A percentile compares a stretch with the other conserved stretches of the same genome.
phyloP scores from a whole-genome alignment of 2,113 vertebrate genomes.

The Toxotes chatareus region DNA sequence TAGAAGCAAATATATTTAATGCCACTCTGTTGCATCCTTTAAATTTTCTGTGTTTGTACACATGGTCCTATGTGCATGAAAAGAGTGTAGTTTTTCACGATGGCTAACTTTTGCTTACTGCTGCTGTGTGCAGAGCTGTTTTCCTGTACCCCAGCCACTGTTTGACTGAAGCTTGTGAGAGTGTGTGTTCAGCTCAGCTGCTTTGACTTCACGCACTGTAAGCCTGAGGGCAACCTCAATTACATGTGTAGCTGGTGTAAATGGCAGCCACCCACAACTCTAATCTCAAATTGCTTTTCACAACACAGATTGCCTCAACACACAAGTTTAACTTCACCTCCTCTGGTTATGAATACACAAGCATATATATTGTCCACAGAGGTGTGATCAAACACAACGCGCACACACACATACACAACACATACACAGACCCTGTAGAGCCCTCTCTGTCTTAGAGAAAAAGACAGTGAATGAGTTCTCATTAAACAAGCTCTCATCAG shows the following conservation, averaged over 20 bases:
- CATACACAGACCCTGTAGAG: too few species aligned
- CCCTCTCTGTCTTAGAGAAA: too few species aligned
- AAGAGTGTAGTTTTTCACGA: neutral
- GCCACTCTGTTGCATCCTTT: too few species aligned
- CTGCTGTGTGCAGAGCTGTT: constrained; percentile 11
- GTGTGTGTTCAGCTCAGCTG: constrained; percentile 21
- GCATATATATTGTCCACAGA: neutral
- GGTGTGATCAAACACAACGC: neutral
- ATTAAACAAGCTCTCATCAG: too few species aligned
- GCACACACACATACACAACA: too few species aligned
- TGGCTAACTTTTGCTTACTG: neutral
- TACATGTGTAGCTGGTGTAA: constrained; percentile 81
- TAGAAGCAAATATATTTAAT: too few species aligned
- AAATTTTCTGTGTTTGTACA: too few species aligned
- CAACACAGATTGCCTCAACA: constrained; percentile 39
- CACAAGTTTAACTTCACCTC: constrained; percentile 9
- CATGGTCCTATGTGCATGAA: neutral
- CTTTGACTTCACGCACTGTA: constrained; percentile 23
- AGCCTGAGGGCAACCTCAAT: constrained; percentile 76
- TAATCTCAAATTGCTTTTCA: constrained; percentile 86
- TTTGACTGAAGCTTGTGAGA: constrained; percentile 14
- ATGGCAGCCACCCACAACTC: constrained; percentile 74
- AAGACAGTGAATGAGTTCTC: too few species aligned
- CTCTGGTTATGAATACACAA: constrained; percentile 3
- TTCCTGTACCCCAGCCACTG: neutral